Percentiles rank a stretch among this genome's conserved stretches.
Conservation (phyloP, 2,797 vertebrate species). For the Ciconia nigra region DNA sequence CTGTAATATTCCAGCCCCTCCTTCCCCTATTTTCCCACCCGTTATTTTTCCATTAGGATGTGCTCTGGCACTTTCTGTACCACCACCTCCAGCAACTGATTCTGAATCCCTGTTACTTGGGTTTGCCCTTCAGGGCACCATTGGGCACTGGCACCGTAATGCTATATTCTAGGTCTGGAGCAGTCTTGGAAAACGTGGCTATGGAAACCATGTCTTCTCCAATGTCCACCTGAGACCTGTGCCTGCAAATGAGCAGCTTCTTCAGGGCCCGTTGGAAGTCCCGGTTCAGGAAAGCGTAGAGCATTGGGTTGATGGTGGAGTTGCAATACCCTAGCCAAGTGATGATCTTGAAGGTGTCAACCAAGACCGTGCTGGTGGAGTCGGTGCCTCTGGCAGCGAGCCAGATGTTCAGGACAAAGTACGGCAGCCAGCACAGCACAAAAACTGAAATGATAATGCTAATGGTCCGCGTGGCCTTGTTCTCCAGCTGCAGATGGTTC, state of each 20-base stretch:
- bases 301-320: slow-evolving; percentile 77
- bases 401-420: slow-evolving; percentile 74
- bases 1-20: not conserved
- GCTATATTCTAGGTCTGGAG: slow-evolving; percentile 61
- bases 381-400: slow-evolving; percentile 50
- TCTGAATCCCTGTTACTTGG: not conserved
- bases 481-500: slow-evolving; percentile 76
- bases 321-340: slow-evolving; percentile 78
- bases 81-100: not conserved
- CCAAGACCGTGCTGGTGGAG: slow-evolving; percentile 23
- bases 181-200: slow-evolving; percentile 73
- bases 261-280: slow-evolving; percentile 74
- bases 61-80: not conserved
- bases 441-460: slow-evolving; percentile 74
- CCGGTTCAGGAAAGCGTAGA: slow-evolving; percentile 74
- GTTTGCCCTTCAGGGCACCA: slow-evolving; percentile 4
- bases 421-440: slow-evolving; percentile 73
- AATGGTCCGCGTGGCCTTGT: slow-evolving; percentile 75
- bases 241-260: slow-evolving; percentile 70
- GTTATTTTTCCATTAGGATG: not conserved
- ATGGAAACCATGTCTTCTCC: slow-evolving; percentile 76
- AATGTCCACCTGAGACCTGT: slow-evolving; percentile 65
- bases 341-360: slow-evolving; percentile 71
- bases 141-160: not conserved
- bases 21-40: not conserved